A percentile compares a stretch with the other conserved stretches of the same genome.
Evolutionary conservation across 1,140 invertebrate species (phyloP).

Genomic region (Notospermus geniculatus): DNA sequence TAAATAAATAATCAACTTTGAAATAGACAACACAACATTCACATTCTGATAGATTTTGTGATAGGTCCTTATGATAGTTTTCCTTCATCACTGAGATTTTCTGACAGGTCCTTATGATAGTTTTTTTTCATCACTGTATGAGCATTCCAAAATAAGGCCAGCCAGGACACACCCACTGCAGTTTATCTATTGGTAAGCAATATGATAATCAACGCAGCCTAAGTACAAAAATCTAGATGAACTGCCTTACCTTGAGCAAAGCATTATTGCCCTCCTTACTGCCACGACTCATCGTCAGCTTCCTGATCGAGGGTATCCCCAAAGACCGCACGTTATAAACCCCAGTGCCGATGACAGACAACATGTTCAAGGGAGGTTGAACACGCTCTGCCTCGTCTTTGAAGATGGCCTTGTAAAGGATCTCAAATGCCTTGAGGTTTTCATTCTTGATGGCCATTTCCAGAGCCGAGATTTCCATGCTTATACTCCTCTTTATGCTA

Average conservation of each 20-base stretch:
- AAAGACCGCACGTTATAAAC: constrained; percentile 51
- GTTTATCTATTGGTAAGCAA: no score
- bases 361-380: constrained; percentile 29
- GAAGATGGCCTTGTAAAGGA: constrained; percentile 34
- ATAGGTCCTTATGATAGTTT: no score
- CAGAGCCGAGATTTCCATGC: constrained; percentile 36
- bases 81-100: no score
- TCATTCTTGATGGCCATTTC: constrained; percentile 49
- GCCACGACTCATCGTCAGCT: constrained; percentile 52
- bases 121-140: no score
- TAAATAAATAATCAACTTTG: no score
- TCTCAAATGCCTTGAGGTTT: constrained; percentile 44
- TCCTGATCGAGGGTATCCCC: constrained; percentile 43
- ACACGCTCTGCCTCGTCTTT: constrained; percentile 24
- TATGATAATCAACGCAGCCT: no score
- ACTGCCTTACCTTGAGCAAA: constrained; percentile 51
- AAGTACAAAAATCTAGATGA: constrained; percentile 3
- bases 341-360: constrained; percentile 38
- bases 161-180: no score
- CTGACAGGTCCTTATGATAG: no score
- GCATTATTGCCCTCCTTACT: constrained; percentile 59
- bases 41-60: no score
- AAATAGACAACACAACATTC: no score
- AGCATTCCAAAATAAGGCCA: no score
- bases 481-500: not conserved